Conservation (phyloP, 2,888 invertebrate genomes). For the Stomorhina lunata region DNA sequence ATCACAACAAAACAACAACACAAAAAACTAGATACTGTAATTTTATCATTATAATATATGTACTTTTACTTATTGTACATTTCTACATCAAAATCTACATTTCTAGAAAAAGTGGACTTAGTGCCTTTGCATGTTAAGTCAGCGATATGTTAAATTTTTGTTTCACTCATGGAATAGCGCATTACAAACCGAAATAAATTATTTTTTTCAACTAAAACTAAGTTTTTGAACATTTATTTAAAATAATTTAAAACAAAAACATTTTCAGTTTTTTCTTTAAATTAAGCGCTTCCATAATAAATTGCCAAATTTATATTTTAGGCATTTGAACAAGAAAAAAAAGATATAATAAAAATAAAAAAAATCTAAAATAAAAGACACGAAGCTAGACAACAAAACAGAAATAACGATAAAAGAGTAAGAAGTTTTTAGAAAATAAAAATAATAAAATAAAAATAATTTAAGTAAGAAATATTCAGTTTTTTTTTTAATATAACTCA, state of each 20-base stretch:
- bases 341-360: constrained; percentile 35
- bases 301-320: constrained; percentile 78
- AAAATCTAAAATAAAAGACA: neutral
- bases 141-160: too few species aligned
- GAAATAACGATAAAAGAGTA: too few species aligned
- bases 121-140: too few species aligned
- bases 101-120: too few species aligned
- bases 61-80: neutral
- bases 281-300: constrained; percentile 79
- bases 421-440: neutral
- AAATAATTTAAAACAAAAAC: constrained; percentile 24
- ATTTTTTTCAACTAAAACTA: neutral
- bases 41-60: too few species aligned
- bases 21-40: too few species aligned
- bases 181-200: neutral
- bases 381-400: neutral
- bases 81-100: too few species aligned
- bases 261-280: constrained; percentile 64
- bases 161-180: constrained; percentile 28
- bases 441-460: constrained; percentile 28
- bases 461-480: constrained; percentile 2
- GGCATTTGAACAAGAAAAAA: constrained; percentile 51
- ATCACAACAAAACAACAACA: too few species aligned
- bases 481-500: constrained; percentile 30
- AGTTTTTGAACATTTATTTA: neutral